Base-by-base conservation (phyloP, 35 echinoderm and acorn worm genomes). In the Nesometra sesokonis region DNA sequence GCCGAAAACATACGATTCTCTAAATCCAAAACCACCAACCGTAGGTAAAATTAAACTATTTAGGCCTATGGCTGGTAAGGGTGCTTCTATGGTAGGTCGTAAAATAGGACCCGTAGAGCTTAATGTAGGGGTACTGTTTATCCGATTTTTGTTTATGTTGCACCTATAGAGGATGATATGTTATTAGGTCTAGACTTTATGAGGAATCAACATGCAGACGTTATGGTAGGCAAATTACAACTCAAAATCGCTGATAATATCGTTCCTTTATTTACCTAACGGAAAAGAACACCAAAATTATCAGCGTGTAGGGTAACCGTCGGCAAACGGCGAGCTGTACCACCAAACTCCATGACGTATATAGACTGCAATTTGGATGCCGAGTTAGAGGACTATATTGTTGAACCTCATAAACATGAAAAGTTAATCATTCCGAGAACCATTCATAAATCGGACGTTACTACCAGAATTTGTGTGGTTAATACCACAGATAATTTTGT, bases 131-230 rank as follows among this genome's bases (percentile, higher is more conserved):
- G 11, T 32, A 83, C 81, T 13, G 32, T 13, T 34, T 83, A 83
- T 8, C 21, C 21, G 5, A 35, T 32, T 5, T 13, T 83, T n/a
- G 5, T 83, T 3, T 32, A 83, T 83, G 81, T 83, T 8, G 81
- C 81, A 27, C 81, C 81, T 8, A 83, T 83, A 32, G 81, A 83
- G 32, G 81, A 83, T 36, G 36, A 38, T 38, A 83, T 83, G 81
- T n/a, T n/a, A n/a, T n/a, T n/a, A n/a, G n/a, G n/a, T n/a, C n/a
- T n/a, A n/a, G n/a, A n/a, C n/a, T n/a, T 32, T 83, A n/a, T 27
- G 8, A 9, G 81, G 35, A 11, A 32, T 27, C 9, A 9, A 5
- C 31, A 35, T 8, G 35, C 23, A 27, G 35, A 33, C 9, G 21
- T 83, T 29, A 35, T 5, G 9, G 33, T 83, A 35, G 29, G 34